Evolutionary conservation across 1,140 invertebrate genomes (phyloP).

Genomic region (Drosophila rhopaloa): DNA sequence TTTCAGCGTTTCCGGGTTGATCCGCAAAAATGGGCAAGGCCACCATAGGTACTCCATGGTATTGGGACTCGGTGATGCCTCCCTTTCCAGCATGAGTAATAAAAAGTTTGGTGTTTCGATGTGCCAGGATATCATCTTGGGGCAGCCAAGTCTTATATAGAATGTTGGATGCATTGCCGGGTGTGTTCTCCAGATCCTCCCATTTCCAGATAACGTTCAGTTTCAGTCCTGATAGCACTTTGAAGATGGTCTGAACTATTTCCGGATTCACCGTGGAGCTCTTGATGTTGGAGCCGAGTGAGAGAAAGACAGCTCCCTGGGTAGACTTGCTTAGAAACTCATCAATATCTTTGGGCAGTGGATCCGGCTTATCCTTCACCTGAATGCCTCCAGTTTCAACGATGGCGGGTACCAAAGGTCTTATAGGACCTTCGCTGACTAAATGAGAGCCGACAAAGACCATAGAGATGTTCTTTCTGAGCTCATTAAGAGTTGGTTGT

Average conservation of each 20-base stretch:
- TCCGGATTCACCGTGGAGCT: no score
- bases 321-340: no score
- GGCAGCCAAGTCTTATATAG: slow-evolving; percentile 89
- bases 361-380: no score
- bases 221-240: slow-evolving; percentile 85
- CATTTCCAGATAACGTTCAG: slow-evolving; percentile 88
- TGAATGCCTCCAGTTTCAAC: no score
- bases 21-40: slow-evolving; percentile 89
- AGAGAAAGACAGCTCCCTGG: no score
- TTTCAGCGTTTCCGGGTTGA: slow-evolving; percentile 86
- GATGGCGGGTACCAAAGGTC: no score
- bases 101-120: slow-evolving; percentile 88
- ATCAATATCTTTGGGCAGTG: no score
- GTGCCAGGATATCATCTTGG: slow-evolving; percentile 89
- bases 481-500: no score
- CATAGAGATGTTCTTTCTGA: no score
- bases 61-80: slow-evolving; percentile 89
- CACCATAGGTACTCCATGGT: slow-evolving; percentile 89
- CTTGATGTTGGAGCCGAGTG: no score
- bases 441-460: no score
- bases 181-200: slow-evolving; percentile 85
- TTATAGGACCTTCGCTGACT: no score
- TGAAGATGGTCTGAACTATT: slow-evolving; percentile 83
- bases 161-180: slow-evolving; percentile 87
- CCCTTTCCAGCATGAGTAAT: slow-evolving; percentile 90